phyloP scores from a whole-genome alignment of 2,888 invertebrate species.

The Pocota personata region DNA sequence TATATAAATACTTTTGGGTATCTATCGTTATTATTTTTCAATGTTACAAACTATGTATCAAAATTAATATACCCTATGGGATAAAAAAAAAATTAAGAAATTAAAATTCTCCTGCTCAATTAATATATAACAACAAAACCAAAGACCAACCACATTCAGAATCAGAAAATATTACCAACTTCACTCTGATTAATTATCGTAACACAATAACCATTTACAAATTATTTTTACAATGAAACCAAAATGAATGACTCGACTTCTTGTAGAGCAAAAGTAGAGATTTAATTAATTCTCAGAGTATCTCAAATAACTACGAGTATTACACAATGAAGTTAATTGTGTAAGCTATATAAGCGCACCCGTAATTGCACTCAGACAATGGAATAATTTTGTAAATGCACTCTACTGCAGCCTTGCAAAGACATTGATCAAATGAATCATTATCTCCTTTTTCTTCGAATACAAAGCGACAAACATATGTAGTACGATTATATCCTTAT shows the following conservation, averaged over 20 bases:
- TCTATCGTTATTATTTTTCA: no score
- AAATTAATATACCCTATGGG: no score
- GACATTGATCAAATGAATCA: slow-evolving; percentile 25
- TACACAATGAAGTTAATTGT: background rate
- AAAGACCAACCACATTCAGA: background rate
- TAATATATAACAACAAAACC: background rate
- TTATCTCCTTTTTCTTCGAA: background rate
- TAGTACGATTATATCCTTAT: background rate
- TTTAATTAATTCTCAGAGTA: slow-evolving; percentile 48
- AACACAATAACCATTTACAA: slow-evolving; percentile 14
- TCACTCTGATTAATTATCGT: slow-evolving; percentile 39
- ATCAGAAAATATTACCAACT: slow-evolving; percentile 11
- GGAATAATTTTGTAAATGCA: slow-evolving; percentile 25
- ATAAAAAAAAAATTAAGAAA: no score
- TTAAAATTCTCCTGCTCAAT: background rate
- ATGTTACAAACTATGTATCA: no score
- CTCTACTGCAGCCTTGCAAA: background rate
- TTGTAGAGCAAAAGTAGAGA: slow-evolving; percentile 4
- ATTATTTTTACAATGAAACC: background rate
- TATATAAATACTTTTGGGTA: no score
- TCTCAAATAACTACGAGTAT: background rate
- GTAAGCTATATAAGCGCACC: background rate
- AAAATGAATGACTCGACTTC: slow-evolving; percentile 29
- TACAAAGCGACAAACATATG: no score
- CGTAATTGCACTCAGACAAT: slow-evolving; percentile 33